These are phyloP conservation scores for Heliconius charithonia DNA, from an alignment of 2,888 invertebrate species.

Conservation along the genomic window DNA sequence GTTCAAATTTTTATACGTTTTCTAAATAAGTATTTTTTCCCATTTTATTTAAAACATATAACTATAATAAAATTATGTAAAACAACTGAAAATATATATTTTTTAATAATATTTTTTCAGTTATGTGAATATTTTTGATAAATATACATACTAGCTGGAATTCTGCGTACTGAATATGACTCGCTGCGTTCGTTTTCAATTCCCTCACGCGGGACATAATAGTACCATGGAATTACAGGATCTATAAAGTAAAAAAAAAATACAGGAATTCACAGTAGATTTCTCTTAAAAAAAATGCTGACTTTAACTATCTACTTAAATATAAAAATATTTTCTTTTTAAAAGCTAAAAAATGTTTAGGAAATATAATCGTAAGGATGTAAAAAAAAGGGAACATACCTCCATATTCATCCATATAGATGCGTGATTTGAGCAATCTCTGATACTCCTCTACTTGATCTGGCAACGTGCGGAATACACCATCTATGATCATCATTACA, in stretches of 20 bases:
- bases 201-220: slow-evolving; percentile 89
- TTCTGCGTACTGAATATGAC: slow-evolving; percentile 86
- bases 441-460: slow-evolving; percentile 97
- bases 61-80: not conserved
- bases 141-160: slow-evolving; percentile 83
- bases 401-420: slow-evolving; percentile 92
- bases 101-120: too few species aligned
- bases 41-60: not conserved
- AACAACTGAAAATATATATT: not conserved
- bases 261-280: not conserved
- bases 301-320: not conserved
- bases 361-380: not conserved
- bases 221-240: slow-evolving; percentile 97
- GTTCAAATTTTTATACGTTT: too few species aligned
- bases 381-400: slow-evolving; percentile 74
- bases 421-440: slow-evolving; percentile 90
- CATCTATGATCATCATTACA: slow-evolving; percentile 97
- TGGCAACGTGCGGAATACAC: slow-evolving; percentile 93
- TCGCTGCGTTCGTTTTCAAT: slow-evolving; percentile 88
- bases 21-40: not conserved
- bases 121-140: not conserved
- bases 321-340: not conserved
- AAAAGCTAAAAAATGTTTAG: not conserved
- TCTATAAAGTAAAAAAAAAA: slow-evolving; percentile 80
- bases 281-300: not conserved